Percentiles rank a stretch among this genome's conserved stretches.
Conservation (phyloP, 2,797 vertebrate genomes). For the Microhierax caerulescens region DNA sequence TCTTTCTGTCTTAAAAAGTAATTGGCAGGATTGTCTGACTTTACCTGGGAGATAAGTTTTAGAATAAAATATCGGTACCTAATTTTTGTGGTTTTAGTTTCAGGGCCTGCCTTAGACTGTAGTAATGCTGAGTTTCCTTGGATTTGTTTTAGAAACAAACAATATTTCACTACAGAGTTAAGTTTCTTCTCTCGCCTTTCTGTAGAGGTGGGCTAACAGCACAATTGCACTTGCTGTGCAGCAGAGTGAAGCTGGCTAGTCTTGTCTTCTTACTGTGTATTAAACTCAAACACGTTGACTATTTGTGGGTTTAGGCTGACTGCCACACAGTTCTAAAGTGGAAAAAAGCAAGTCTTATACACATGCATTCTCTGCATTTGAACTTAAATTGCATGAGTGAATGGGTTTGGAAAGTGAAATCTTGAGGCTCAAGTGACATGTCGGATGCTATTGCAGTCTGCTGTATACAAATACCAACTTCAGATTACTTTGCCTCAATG, state of each 20-base stretch:
- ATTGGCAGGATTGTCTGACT: constrained; percentile 39
- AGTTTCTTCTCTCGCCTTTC: constrained; percentile 36
- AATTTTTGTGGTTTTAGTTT: constrained; percentile 21
- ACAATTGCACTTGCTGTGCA: background rate
- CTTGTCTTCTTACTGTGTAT: constrained; percentile 12
- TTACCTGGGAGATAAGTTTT: no score
- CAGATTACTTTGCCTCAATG: background rate
- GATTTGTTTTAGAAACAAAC: background rate
- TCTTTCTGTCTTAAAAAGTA: background rate
- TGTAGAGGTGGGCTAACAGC: constrained; percentile 33
- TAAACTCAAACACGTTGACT: constrained; percentile 2
- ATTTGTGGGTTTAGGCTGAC: constrained; percentile 62
- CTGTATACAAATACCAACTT: background rate
- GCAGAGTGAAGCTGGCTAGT: constrained; percentile 37
- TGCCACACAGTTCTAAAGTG: constrained; percentile 67
- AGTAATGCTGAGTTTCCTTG: constrained; percentile 1
- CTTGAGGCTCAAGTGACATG: constrained; percentile 69
- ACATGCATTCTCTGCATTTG: constrained; percentile 65
- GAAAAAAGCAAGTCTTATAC: constrained; percentile 66
- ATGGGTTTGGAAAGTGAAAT: constrained; percentile 67
- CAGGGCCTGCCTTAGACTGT: constrained; percentile 49
- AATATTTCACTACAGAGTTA: background rate
- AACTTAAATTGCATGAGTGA: constrained; percentile 68
- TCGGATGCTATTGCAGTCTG: constrained; percentile 70
- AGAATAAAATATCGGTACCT: background rate